Percentiles rank a stretch among this genome's conserved stretches.
Evolutionary conservation across 2,888 invertebrate species (phyloP).

Genomic region (Nomada fucata): DNA sequence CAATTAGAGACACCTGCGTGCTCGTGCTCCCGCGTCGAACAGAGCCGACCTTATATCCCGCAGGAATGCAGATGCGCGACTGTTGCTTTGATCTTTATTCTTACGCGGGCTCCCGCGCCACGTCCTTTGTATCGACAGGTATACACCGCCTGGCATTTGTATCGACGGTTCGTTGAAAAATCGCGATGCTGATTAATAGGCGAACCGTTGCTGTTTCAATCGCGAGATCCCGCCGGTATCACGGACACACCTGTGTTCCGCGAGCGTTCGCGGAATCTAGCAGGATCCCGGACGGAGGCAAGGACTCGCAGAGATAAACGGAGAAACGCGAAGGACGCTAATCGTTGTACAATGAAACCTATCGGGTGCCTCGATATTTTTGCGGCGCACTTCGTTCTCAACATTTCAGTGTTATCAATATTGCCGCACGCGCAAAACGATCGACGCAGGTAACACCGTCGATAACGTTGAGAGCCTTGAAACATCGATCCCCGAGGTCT

Average conservation of each 20-base stretch:
- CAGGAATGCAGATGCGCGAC: slow-evolving; percentile 72
- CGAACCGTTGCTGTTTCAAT: slow-evolving; percentile 32
- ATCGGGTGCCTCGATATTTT: too few species aligned
- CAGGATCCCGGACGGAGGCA: background rate
- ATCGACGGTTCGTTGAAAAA: slow-evolving; percentile 24
- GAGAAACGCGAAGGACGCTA: background rate
- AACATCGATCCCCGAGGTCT: too few species aligned
- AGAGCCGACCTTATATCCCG: slow-evolving; percentile 64
- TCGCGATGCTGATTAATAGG: slow-evolving; percentile 57
- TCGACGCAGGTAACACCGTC: too few species aligned
- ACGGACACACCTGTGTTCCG: slow-evolving; percentile 22
- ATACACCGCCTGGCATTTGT: slow-evolving; percentile 60
- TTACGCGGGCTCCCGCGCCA: slow-evolving; percentile 30
- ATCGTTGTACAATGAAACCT: too few species aligned
- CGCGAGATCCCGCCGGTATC: slow-evolving; percentile 6
- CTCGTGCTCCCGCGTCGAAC: slow-evolving; percentile 33
- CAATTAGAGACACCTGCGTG: slow-evolving; percentile 83
- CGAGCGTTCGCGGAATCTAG: background rate
- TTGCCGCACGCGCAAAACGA: too few species aligned
- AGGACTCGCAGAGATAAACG: background rate
- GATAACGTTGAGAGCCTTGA: too few species aligned
- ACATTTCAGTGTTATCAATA: too few species aligned
- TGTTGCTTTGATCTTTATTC: slow-evolving; percentile 72
- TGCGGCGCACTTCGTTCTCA: too few species aligned
- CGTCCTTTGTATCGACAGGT: slow-evolving; percentile 65